Evolutionary conservation across 1,140 invertebrate species (phyloP), one percentile per base, ranked within the genome.

Genomic region (Drosophila repleta): DNA sequence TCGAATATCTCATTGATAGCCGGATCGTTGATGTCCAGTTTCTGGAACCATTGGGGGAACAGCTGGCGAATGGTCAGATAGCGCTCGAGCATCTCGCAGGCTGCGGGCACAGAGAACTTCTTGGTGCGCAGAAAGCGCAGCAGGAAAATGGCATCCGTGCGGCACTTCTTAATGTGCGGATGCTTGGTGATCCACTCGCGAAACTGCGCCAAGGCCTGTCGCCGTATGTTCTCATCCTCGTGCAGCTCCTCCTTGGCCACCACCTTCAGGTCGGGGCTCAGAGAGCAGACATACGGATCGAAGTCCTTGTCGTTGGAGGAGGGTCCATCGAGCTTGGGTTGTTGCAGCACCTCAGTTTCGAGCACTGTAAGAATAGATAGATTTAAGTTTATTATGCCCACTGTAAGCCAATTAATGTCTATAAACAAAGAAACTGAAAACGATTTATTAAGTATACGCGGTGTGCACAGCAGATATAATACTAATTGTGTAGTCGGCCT

Each of bases 1-100:
- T 96, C 94, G 18, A 97, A 94, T 18, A 97, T 95, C n/a, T 96
- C 95, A 45, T 95, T 94, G 39, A 96, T 93, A 6, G 94, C 93
- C 0, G 95, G 94, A 57, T 96, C 94, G 10, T 95, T 92, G 69
- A 94, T 93, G 77, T 97, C 96, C 17, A 97, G 92, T 48, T 95
- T 95, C 67, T 94, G 93, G 92, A 97, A 98, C 96, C 96, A 97
- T 13, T 96, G 93, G 0, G 96, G 96, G 83, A 96, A 95, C 53
- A 96, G 91, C 79, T 96, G 95, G 18, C 96, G 93, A 61, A 97
- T 96, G 6, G 95, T 95, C 13, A 98, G 93, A 85, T 98, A 98
- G 13, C 95, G 94, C 87, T 97, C 96, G 46, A 98, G 91, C 94
- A 97, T 96, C 49, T 96, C 95, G 79, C 96, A 96, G 0, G 97